Evolutionary conservation across 2,888 invertebrate genomes (phyloP), one percentile per base, ranked within the genome.

Genomic region (Lasioglossum lativentre): DNA sequence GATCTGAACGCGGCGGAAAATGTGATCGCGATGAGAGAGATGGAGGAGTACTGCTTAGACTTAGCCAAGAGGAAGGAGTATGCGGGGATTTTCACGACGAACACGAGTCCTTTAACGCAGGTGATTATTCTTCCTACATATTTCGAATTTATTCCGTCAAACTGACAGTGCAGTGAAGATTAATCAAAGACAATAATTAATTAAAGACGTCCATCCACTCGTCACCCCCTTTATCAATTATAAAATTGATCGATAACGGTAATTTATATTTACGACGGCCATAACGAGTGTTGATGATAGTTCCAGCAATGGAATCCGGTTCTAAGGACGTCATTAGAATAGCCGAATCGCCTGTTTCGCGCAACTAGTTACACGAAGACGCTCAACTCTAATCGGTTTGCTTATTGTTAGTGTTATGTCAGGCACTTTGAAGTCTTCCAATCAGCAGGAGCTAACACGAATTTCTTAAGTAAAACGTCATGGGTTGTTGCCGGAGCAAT

Each of bases 51-150:
- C 90, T 97, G 97, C 5, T 95, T 98, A 87, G 95, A 96, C 72
- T 91, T 98, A 16, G 98, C 98, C 0, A 96, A 96, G 82, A 95
- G 96, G 2, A 96, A 96, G 79, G 95, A 96, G 12, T 98, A 97
- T 94, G 95, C 95, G 0, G 98, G 98, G 0, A 97, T 98, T 42
- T 97, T 98, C 89, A 98, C 98, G 2, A 98, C 98, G 4, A 98
- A 98, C 93, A 98, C 98, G 40, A 98, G 97, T 92, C 98, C 98
- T 0, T 95, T 98, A n/a, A 98, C 98, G 42, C 98, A 98, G 96
- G 98, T 98, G n/a, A 40, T 40, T 38, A 23, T 2, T 23, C 47
- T 23, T 23, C 23, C 47, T 6, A 6, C 6, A 47, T 47, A 23
- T 19, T 2, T 6, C 19, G 5, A 23, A 6, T 6, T 47, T 47